Percentiles rank a stretch among this genome's conserved stretches.
phyloP scores from a whole-genome alignment of 2,797 vertebrate genomes.

The Pterois miles region DNA sequence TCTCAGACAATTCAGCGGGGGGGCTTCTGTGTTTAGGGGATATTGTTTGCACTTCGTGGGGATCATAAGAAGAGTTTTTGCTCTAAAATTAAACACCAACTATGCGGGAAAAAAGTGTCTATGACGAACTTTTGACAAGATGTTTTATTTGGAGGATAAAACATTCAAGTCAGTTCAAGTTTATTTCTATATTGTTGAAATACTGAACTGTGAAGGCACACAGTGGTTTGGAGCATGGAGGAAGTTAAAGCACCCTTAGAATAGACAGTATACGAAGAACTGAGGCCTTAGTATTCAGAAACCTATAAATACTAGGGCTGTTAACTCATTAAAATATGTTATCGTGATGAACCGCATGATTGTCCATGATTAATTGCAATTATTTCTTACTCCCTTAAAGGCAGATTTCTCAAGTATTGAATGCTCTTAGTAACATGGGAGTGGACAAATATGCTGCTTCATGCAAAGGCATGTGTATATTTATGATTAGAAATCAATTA shows the following conservation, averaged over 20 bases:
- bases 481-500: too few species aligned
- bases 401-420: too few species aligned
- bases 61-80: constrained; percentile 20
- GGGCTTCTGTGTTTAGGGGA: constrained; percentile 54
- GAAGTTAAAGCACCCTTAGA: neutral
- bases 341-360: too few species aligned
- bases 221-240: too few species aligned
- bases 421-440: too few species aligned
- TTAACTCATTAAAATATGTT: too few species aligned
- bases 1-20: constrained; percentile 64
- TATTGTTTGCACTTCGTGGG: constrained; percentile 32
- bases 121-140: constrained; percentile 33
- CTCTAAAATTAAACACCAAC: constrained; percentile 19
- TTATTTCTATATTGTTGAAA: neutral
- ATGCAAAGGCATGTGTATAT: too few species aligned
- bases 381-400: too few species aligned
- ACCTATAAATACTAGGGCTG: too few species aligned
- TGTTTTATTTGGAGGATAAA: neutral
- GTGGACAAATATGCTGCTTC: too few species aligned
- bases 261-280: neutral
- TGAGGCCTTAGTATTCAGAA: too few species aligned
- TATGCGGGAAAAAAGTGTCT: neutral
- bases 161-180: neutral
- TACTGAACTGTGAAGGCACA: neutral
- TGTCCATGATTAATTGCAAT: too few species aligned